Conservation (phyloP, 2,888 invertebrate species). For the Entomobrya proxima region DNA sequence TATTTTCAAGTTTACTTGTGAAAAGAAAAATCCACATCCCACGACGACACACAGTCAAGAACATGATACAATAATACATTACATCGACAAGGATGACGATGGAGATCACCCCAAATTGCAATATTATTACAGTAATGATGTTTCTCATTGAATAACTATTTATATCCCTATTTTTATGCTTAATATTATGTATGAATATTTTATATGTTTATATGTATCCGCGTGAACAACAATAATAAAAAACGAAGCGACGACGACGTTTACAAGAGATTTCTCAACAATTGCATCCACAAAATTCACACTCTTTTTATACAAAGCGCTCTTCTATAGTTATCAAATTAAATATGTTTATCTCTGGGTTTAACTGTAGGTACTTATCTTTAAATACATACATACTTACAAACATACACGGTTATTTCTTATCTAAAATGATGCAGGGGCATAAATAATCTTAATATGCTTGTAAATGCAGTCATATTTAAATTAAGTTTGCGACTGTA, state of each 20-base stretch:
- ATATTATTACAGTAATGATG: constrained; percentile 29
- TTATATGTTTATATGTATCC: neutral
- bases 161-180: neutral
- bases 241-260: constrained; percentile 42
- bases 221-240: constrained; percentile 46
- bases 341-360: constrained; percentile 17
- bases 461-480: constrained; percentile 50
- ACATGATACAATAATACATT: constrained; percentile 64
- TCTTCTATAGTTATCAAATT: constrained; percentile 11
- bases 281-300: constrained; percentile 47
- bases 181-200: neutral
- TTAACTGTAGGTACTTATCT: neutral
- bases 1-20: constrained; percentile 37
- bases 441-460: constrained; percentile 7
- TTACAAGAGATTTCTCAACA: constrained; percentile 34
- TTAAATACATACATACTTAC: constrained; percentile 34
- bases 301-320: constrained; percentile 52
- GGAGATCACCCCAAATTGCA: neutral
- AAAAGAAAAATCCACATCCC: constrained; percentile 66
- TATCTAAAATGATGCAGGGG: neutral
- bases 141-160: constrained; percentile 3
- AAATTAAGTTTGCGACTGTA: neutral
- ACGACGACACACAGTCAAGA: constrained; percentile 63
- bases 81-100: constrained; percentile 45
- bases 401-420: constrained; percentile 21